Evolutionary conservation across 2,797 vertebrate species (phyloP).

Genomic region (Syngnathus acus): DNA sequence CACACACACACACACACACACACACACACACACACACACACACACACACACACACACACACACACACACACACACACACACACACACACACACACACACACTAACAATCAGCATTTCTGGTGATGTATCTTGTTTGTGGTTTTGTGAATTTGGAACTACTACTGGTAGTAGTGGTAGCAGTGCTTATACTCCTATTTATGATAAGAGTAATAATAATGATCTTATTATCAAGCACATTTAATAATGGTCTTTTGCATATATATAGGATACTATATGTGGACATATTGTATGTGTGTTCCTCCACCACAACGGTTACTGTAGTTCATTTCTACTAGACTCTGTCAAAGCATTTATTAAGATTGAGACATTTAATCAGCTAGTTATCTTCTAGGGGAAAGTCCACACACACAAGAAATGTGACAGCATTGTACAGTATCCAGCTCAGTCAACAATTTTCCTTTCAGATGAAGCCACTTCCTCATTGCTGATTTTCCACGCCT

Average conservation of each 20-base stretch:
- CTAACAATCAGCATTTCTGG: background rate
- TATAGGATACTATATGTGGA: no score
- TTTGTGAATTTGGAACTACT: no score
- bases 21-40: constrained; percentile 18
- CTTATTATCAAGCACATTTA: background rate
- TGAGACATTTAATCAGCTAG: constrained; percentile 17
- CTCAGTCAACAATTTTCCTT: constrained; percentile 54
- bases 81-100: constrained; percentile 23
- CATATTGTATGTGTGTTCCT: background rate
- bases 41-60: constrained; percentile 19
- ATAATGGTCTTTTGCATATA: no score
- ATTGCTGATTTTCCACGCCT: constrained; percentile 72
- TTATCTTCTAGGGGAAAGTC: constrained; percentile 64
- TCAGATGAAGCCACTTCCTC: constrained; percentile 72
- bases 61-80: constrained; percentile 22
- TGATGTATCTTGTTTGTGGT: no score
- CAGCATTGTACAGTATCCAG: constrained; percentile 44
- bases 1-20: constrained; percentile 18
- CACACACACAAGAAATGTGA: constrained; percentile 50
- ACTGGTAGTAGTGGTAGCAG: no score
- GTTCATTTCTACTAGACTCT: background rate
- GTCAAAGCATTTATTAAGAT: constrained; percentile 5
- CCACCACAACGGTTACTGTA: background rate
- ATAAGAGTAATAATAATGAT: background rate
- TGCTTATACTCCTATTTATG: no score